Conservation (phyloP, 2,113 vertebrate species). For the Clinocottus analis region DNA sequence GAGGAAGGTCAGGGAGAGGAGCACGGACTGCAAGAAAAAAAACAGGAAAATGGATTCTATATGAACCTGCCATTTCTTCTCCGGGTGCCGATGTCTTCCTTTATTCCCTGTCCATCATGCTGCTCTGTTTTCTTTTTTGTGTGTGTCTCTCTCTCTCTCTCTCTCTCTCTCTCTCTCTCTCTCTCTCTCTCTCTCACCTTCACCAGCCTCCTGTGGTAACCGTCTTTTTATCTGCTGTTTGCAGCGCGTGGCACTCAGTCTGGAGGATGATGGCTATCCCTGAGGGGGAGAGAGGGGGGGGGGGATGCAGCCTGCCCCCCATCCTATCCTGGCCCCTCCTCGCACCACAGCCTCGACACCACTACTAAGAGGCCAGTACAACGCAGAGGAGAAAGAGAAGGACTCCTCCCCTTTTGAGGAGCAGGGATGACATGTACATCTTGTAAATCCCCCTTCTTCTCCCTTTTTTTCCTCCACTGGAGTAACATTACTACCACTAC, state of each 20-base stretch:
- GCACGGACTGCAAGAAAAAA: neutral
- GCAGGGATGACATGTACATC: slow-evolving; percentile 57
- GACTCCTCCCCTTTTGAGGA: slow-evolving; percentile 57
- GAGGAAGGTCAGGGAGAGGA: slow-evolving; percentile 39
- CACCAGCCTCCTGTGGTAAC: slow-evolving; percentile 71
- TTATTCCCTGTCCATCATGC: neutral
- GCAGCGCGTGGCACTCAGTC: slow-evolving; percentile 96
- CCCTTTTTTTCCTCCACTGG: slow-evolving; percentile 48
- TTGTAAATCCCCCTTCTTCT: slow-evolving; percentile 30
- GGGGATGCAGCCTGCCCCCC: slow-evolving; percentile 40
- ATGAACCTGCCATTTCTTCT: slow-evolving; percentile 10
- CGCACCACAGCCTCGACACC: slow-evolving; percentile 64
- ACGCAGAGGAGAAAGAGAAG: slow-evolving; percentile 66
- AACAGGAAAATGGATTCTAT: neutral
- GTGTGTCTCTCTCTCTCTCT: slow-evolving; percentile 25
- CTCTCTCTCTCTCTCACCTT: slow-evolving; percentile 6
- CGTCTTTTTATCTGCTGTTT: slow-evolving; percentile 83
- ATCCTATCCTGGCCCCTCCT: slow-evolving; percentile 56
- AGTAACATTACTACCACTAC: slow-evolving; percentile 72
- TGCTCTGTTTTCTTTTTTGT: neutral
- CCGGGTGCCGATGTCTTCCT: slow-evolving; percentile 7
- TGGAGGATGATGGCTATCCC: slow-evolving; percentile 96
- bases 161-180: neutral
- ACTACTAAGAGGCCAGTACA: slow-evolving; percentile 68
- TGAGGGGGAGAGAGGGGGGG: too few relatives aligned